Evolutionary conservation across 2,797 vertebrate species (phyloP).

Genomic region (Amblyraja radiata): DNA sequence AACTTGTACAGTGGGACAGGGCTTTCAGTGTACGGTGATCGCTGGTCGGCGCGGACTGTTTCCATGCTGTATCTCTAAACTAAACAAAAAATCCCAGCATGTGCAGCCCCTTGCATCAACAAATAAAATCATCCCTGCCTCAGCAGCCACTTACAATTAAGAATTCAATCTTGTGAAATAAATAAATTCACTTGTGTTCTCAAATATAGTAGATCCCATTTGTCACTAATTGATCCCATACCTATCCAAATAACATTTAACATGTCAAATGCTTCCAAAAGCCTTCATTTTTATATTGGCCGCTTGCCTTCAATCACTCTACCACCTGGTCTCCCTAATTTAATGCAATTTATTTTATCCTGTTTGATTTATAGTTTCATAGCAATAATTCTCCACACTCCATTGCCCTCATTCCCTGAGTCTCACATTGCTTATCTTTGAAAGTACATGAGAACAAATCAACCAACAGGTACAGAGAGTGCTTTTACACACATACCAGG

Average conservation of each 20-base stretch:
- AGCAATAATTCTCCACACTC: neutral
- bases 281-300: neutral
- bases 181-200: neutral
- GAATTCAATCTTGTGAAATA: neutral
- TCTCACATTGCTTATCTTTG: neutral
- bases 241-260: neutral
- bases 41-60: no score
- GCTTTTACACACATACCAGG: neutral
- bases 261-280: neutral
- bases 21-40: no score
- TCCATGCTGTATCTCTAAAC: no score
- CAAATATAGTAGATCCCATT: neutral
- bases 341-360: neutral
- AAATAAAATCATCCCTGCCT: neutral
- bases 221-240: neutral
- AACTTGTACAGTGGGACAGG: no score
- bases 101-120: no score
- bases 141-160: neutral
- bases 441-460: neutral
- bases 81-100: no score
- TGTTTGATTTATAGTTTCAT: neutral
- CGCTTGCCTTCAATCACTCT: neutral
- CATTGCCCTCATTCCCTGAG: neutral
- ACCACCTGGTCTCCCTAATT: neutral
- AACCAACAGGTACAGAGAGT: no score